Evolutionary conservation across 2,888 invertebrate species (phyloP), one percentile per base, ranked within the genome.

Genomic region (Thymelicus sylvestris): DNA sequence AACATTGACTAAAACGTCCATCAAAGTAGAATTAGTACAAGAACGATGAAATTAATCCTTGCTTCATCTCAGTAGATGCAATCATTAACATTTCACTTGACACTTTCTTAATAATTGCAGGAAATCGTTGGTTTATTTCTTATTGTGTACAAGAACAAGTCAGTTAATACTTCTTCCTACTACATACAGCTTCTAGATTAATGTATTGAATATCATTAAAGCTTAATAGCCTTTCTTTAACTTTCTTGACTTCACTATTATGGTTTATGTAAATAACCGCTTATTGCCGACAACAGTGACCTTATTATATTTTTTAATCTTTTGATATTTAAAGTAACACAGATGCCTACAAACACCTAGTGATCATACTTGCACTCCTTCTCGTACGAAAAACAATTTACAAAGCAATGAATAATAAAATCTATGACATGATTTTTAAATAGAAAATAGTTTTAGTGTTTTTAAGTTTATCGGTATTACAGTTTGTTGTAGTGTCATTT

Each of bases 41-140:
- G 31, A 31, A 31, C 31, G 31, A 31, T 10, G 2, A 55, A 12
- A 55, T 55, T 4, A 24, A 12, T 24, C 2, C 55, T 31, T 31
- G 31, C 31, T 55, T 55, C 12, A 55, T 24, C 12, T 24, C 6
- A 24, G 7, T 24, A 13, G 13, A 24, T 13, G 47, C 59, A 61
- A 19, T 19, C 39, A 39, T 48, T 39, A 31, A 7, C 39, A 65
- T 65, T 65, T 55, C 65, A 41, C 65, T 55, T 15, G 65, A 41
- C 47, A 63, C 52, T 65, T 65, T 65, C 65, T 12, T 52, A 41
- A 55, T 55, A 19, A 55, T 55, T 50, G 39, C 13, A 39, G 65
- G 55, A 41, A 41, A 65, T 31, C 41, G n/a, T 31, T 38, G n/a
- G 65, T 19, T 65, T 65, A 65, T 41, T 65, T 41, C 19, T 19